Conservation (phyloP, 1,140 invertebrate genomes). For the Pseudoatta argentina region DNA sequence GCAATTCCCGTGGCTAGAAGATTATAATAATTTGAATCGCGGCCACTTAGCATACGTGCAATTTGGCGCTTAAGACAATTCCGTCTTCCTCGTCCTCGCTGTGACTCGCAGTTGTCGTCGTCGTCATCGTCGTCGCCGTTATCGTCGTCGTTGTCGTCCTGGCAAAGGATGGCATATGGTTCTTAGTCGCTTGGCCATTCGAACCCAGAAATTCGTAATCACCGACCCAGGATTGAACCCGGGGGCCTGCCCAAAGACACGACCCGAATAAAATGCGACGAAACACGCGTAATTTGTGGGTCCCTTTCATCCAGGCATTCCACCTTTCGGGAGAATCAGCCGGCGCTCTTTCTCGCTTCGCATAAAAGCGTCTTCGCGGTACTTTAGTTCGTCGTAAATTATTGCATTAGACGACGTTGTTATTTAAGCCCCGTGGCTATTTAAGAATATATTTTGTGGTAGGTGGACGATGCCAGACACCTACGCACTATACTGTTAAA, state of each 20-base stretch:
- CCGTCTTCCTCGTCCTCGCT: conserved; percentile 56
- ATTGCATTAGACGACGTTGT: conserved; percentile 54
- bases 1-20: conserved; percentile 69
- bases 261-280: conserved; percentile 63
- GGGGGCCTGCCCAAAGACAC: conserved; percentile 67
- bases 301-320: conserved; percentile 49
- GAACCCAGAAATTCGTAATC: conserved; percentile 69
- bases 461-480: conserved; percentile 10
- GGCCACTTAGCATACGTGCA: conserved; percentile 83
- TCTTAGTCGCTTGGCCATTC: conserved; percentile 17
- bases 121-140: not conserved
- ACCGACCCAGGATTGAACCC: conserved; percentile 47
- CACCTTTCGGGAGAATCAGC: conserved; percentile 18
- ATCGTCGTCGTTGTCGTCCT: not conserved
- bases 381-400: conserved; percentile 48
- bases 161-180: conserved; percentile 5
- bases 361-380: conserved; percentile 56
- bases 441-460: conserved; percentile 44
- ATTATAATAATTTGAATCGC: conserved; percentile 83
- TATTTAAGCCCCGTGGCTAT: conserved; percentile 24
- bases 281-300: conserved; percentile 73
- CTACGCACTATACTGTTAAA: conserved; percentile 9
- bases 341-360: conserved; percentile 38
- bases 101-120: conserved; percentile 31
- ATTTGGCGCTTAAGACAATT: conserved; percentile 82